Conservation (phyloP, 1,140 invertebrate species). For the Drosophila hydei region DNA sequence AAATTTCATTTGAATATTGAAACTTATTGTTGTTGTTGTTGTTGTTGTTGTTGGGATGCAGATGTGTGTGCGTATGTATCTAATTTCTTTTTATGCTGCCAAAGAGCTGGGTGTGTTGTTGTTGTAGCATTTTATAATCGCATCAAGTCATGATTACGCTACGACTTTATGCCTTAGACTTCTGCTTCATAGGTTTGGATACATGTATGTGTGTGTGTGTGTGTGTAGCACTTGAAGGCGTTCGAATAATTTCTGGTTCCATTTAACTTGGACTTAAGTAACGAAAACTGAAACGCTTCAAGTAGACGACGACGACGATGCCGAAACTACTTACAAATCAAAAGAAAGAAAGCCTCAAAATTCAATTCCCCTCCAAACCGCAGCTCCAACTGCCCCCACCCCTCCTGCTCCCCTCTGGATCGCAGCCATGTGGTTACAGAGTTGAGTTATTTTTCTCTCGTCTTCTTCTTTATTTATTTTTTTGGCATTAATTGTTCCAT, state of each 20-base stretch:
- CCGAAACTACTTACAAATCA: conserved; percentile 58
- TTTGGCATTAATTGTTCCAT: conserved; percentile 80
- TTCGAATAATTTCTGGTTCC: conserved; percentile 80
- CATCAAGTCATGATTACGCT: conserved; percentile 81
- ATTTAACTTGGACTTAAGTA: conserved; percentile 80
- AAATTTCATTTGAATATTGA: conserved; percentile 77
- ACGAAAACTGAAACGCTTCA: conserved; percentile 67
- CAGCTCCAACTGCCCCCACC: conserved; percentile 14
- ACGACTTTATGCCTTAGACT: conserved; percentile 57
- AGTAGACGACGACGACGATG: conserved; percentile 48
- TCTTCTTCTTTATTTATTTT: conserved; percentile 25
- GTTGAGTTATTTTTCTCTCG: conserved; percentile 46
- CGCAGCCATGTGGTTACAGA: conserved; percentile 49
- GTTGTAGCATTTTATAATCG: conserved; percentile 71
- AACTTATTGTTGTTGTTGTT: conserved; percentile 52
- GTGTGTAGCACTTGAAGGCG: conserved; percentile 73
- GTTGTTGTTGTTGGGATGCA: conserved; percentile 46
- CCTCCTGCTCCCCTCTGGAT: not conserved
- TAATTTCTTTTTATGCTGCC: conserved; percentile 74
- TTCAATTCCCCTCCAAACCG: not conserved
- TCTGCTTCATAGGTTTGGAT: conserved; percentile 42
- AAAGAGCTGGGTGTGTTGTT: conserved; percentile 52
- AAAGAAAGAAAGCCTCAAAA: conserved; percentile 57
- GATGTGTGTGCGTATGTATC: conserved; percentile 63
- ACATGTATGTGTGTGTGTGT: conserved; percentile 43